Conservation (phyloP, 2,888 invertebrate species). For the Cancer borealis region DNA sequence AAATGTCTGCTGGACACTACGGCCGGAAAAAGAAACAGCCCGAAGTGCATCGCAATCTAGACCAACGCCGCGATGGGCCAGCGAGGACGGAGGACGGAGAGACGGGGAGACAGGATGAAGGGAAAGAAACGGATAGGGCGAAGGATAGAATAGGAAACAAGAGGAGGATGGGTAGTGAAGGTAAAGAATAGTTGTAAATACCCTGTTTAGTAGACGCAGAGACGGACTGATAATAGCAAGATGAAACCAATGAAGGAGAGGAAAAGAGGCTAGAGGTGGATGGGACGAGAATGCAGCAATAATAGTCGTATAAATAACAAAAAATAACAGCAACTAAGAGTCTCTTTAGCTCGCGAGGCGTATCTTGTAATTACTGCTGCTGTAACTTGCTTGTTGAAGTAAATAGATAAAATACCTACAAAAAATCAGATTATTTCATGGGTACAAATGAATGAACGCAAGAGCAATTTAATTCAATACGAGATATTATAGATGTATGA, state of each 20-base stretch:
- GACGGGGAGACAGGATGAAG: constrained; percentile 31
- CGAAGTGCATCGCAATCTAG: constrained; percentile 45
- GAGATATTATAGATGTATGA: not conserved
- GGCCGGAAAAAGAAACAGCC: constrained; percentile 33
- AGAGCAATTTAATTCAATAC: not conserved
- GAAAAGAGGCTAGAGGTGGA: not conserved
- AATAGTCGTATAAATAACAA: not conserved
- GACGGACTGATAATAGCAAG: not conserved
- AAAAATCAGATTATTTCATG: not conserved
- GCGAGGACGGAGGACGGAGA: not conserved
- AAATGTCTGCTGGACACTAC: constrained; percentile 48
- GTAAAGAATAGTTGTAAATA: not conserved
- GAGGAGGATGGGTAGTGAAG: not conserved
- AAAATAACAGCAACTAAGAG: not conserved
- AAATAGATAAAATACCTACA: not conserved
- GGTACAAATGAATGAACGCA: not conserved
- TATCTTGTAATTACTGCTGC: not conserved
- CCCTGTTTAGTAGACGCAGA: not conserved
- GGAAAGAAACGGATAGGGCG: not conserved
- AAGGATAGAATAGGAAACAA: not conserved
- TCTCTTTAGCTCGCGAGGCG: not conserved
- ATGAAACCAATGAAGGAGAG: not conserved
- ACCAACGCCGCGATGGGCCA: not conserved
- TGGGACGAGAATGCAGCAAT: not conserved
- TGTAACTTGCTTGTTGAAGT: not conserved